Evolutionary conservation across 2,888 invertebrate genomes (phyloP).

Genomic region (Orthosia cruda): DNA sequence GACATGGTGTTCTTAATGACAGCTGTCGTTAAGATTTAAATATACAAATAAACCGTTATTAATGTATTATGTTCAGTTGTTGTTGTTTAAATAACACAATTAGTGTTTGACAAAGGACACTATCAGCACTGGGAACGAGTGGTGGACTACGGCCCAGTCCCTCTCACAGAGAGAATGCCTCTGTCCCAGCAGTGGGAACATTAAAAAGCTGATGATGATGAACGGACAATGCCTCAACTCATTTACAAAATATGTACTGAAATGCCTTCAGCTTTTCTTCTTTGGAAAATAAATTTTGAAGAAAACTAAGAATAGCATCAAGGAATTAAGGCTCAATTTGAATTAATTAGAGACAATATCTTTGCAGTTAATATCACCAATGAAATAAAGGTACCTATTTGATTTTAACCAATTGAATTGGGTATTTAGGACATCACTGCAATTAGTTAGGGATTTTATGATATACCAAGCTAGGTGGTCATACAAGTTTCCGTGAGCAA

Average conservation of each 20-base stretch:
- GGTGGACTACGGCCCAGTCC: too few relatives aligned
- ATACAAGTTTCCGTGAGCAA: constrained; percentile 1
- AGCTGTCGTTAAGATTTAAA: constrained; percentile 22
- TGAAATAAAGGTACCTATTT: not conserved
- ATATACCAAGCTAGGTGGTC: not conserved
- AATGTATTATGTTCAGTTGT: not conserved
- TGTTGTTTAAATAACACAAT: constrained; percentile 3
- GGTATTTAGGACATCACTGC: not conserved
- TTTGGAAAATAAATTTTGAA: too few relatives aligned
- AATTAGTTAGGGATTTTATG: not conserved
- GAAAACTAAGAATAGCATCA: too few relatives aligned
- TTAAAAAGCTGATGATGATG: too few relatives aligned
- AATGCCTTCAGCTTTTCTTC: too few relatives aligned
- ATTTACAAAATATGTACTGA: not conserved
- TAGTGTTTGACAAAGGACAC: constrained; percentile 2
- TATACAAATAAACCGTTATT: constrained; percentile 28
- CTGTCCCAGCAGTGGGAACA: too few relatives aligned
- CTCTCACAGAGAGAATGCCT: too few relatives aligned
- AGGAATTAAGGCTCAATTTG: not conserved
- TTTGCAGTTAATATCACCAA: not conserved
- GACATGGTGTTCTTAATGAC: constrained; percentile 34
- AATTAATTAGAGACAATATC: not conserved
- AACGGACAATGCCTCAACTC: not conserved
- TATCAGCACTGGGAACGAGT: too few relatives aligned
- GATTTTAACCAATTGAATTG: not conserved